These are phyloP conservation scores for Heliothis virescens DNA, from an alignment of 1,140 invertebrate genomes.

Conservation along the genomic window DNA sequence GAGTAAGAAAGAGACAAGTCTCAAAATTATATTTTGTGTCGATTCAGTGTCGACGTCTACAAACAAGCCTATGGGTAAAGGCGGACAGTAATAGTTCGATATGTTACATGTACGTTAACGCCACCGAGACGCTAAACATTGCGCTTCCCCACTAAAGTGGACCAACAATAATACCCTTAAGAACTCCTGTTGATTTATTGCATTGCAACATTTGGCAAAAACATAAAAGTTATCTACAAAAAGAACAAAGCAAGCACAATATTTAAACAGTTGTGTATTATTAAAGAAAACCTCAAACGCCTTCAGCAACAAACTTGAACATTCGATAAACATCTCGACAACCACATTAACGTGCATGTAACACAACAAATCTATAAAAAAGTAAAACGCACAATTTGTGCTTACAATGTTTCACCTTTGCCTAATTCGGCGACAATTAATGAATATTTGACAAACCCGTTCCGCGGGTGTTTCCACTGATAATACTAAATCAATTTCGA, in stretches of 20 bases:
- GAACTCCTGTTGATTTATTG: slow-evolving; percentile 28
- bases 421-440: slow-evolving; percentile 66
- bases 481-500: slow-evolving; percentile 84
- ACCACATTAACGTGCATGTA: slow-evolving; percentile 64
- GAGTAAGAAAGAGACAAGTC: slow-evolving; percentile 81
- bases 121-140: slow-evolving; percentile 27
- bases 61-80: slow-evolving; percentile 80
- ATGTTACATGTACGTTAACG: slow-evolving; percentile 70
- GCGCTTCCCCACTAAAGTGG: slow-evolving; percentile 17
- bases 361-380: slow-evolving; percentile 68
- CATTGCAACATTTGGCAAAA: slow-evolving; percentile 27
- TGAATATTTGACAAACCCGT: slow-evolving; percentile 64
- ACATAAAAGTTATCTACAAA: slow-evolving; percentile 20
- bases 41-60: slow-evolving; percentile 68
- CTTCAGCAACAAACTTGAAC: background rate
- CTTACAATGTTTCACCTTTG: slow-evolving; percentile 67
- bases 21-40: slow-evolving; percentile 70
- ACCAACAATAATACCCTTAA: slow-evolving; percentile 31
- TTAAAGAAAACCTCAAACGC: background rate
- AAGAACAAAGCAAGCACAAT: slow-evolving; percentile 7
- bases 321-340: background rate
- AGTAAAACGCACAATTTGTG: slow-evolving; percentile 75
- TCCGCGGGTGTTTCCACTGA: slow-evolving; percentile 63
- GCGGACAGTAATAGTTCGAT: slow-evolving; percentile 75
- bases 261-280: background rate